Percentiles rank a stretch among this genome's conserved stretches.
phyloP scores from a whole-genome alignment of 2,797 vertebrate species.

The Lepus oiostolus region DNA sequence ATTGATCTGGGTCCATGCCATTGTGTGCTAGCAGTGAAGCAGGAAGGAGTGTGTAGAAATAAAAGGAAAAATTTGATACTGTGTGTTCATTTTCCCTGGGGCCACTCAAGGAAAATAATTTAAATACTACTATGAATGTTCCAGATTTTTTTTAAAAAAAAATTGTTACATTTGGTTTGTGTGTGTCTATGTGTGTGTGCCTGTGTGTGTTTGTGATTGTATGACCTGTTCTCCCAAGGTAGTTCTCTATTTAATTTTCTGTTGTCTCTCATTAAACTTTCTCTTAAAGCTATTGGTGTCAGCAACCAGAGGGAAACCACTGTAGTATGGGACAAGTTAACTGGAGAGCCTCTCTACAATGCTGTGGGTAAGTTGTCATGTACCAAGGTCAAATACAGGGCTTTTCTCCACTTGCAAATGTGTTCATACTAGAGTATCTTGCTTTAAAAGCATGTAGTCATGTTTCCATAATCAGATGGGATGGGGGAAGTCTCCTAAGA shows the following conservation, averaged over 20 bases:
- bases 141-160: neutral
- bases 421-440: neutral
- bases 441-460: neutral
- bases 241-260: slow-evolving; percentile 53
- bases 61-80: slow-evolving; percentile 10
- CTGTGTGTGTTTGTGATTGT: too few relatives aligned
- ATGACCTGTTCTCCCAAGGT: slow-evolving; percentile 36
- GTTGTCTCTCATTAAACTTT: slow-evolving; percentile 68
- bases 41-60: neutral
- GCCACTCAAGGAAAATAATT: slow-evolving; percentile 18
- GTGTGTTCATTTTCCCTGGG: slow-evolving; percentile 31
- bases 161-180: slow-evolving; percentile 41
- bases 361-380: slow-evolving; percentile 92
- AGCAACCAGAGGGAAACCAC: slow-evolving; percentile 99
- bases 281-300: slow-evolving; percentile 94
- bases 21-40: neutral
- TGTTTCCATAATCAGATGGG: slow-evolving; percentile 4
- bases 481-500: neutral
- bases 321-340: slow-evolving; percentile 97
- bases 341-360: slow-evolving; percentile 97
- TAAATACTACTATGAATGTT: slow-evolving; percentile 17
- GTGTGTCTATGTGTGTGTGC: neutral
- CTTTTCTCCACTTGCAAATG: slow-evolving; percentile 12
- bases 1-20: neutral
- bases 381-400: neutral